Evolutionary conservation across 2,797 vertebrate species (phyloP).

Genomic region (Fistularia tabacaria): DNA sequence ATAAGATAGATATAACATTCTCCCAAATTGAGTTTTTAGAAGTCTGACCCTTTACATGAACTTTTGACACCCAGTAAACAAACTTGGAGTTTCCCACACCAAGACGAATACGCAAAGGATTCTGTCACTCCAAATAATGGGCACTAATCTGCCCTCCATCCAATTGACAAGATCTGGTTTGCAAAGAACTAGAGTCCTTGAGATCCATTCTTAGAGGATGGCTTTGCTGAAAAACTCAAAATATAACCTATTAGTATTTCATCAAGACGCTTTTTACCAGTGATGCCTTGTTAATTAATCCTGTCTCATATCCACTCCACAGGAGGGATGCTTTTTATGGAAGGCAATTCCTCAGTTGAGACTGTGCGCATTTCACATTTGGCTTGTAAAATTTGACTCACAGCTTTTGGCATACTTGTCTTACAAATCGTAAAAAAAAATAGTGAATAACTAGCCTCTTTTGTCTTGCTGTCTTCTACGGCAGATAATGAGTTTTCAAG

Average conservation of each 20-base stretch:
- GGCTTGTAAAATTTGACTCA: conserved; percentile 4
- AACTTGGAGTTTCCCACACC: conserved; percentile 49
- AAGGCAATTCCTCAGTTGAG: conserved; percentile 35
- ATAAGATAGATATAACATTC: conserved; percentile 12
- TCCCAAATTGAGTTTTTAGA: conserved; percentile 7
- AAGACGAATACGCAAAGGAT: conserved; percentile 59
- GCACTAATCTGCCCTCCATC: conserved; percentile 60
- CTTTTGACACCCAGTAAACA: too few species aligned
- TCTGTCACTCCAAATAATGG: conserved; percentile 62
- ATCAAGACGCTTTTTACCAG: conserved; percentile 73
- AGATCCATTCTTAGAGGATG: conserved; percentile 61
- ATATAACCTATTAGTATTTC: conserved; percentile 74
- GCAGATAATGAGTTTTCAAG: too few species aligned
- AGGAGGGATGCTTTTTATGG: conserved; percentile 44
- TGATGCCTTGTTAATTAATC: conserved; percentile 71
- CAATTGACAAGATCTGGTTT: conserved; percentile 66
- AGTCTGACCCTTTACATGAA: too few species aligned
- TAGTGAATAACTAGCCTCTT: conserved; percentile 16
- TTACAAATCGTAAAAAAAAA: conserved; percentile 3
- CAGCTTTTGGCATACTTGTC: conserved; percentile 20
- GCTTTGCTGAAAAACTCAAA: conserved; percentile 62
- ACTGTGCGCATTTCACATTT: conserved; percentile 7
- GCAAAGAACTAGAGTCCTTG: conserved; percentile 68
- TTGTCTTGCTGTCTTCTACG: conserved; percentile 26
- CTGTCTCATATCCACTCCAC: conserved; percentile 50